These are phyloP conservation scores for Oryzias dopingdopingensis DNA, from an alignment of 2,797 vertebrate genomes.

Conservation along the genomic window DNA sequence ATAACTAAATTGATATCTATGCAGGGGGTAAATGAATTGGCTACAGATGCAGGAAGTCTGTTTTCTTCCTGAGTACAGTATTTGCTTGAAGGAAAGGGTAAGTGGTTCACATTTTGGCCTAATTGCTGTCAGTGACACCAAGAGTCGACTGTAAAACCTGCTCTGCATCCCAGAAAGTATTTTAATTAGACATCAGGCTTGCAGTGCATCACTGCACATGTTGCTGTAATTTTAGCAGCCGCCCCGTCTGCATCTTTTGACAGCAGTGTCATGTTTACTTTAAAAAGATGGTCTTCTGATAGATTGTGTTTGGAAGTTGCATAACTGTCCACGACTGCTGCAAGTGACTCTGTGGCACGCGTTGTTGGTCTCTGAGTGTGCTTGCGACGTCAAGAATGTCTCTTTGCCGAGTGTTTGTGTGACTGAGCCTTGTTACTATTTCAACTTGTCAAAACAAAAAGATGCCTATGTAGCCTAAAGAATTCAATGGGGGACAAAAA, in stretches of 20 bases:
- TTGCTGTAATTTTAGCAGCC: constrained; percentile 10
- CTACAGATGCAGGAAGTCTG: constrained; percentile 28
- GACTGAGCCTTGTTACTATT: constrained; percentile 38
- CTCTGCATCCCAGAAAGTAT: constrained; percentile 2
- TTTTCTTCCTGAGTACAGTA: constrained; percentile 7
- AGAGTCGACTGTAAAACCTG: constrained; percentile 20
- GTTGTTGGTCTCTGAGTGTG: constrained; percentile 9
- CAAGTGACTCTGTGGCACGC: constrained; percentile 5
- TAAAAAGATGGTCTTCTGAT: constrained; percentile 33
- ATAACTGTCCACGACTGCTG: constrained; percentile 26
- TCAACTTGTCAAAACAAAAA: constrained; percentile 42
- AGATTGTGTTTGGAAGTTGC: constrained; percentile 32
- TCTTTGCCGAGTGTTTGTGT: constrained; percentile 33
- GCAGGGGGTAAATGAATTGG: constrained; percentile 12
- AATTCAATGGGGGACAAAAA: constrained; percentile 15
- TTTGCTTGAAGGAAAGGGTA: constrained; percentile 3
- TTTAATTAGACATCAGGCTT: constrained; percentile 13
- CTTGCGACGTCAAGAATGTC: background rate
- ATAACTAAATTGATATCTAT: constrained; percentile 33
- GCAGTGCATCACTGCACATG: constrained; percentile 1
- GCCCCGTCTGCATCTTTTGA: constrained; percentile 16
- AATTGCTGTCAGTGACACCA: constrained; percentile 19
- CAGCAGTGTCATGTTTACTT: constrained; percentile 45
- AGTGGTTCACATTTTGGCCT: constrained; percentile 1
- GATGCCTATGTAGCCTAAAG: constrained; percentile 45